Evolutionary conservation across 2,797 vertebrate species (phyloP), one percentile per base, ranked within the genome.

Genomic region (Zenarchopterus dispar): DNA sequence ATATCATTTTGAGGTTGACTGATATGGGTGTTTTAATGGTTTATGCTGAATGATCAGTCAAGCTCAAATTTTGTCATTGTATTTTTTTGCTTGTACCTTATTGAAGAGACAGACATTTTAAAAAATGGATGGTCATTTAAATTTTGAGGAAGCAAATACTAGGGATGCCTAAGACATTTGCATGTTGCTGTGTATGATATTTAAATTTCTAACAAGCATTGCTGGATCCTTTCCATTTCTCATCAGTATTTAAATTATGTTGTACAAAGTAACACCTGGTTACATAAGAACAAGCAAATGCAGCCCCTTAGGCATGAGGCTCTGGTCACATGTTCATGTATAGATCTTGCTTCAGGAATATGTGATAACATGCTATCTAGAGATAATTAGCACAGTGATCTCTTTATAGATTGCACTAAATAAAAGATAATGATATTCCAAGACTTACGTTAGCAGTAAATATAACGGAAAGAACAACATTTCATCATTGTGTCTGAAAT

Each of bases 241-340:
- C 41, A 53, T 57, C 57, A 24, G 22, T 13, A 23, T 62, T 43
- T 59, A 28, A 43, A 21, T 54, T 48, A 58, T 57, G 39, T 41
- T 51, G 17, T 23, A 26, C 23, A 58, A 47, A 26, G 24, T 26
- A 54, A 39, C 26, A 28, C 22, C 59, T 56, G 18, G 18, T 62
- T 23, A 54, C 3, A 7, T 48, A 26, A 53, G 16, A n/a, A 1
- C 21, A 41, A 45, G 6, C 23, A 54, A 58, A 59, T 15, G 13
- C 45, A 41, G 26, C 6, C 51, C 36, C 39, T 41, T 10, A 16
- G 28, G 39, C n/a, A 28, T 19, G 19, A 53, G 26, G 17, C 31
- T 57, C n/a, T 26, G 23, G 23, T 67, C 9, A 28, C 19, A 41
- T 15, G 62, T 58, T 7, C 2, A 51, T 66, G 31, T 36, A 44